Evolutionary conservation across 2,797 vertebrate genomes (phyloP), one percentile per base, ranked within the genome.

Genomic region (Gallinago nigripennis): DNA sequence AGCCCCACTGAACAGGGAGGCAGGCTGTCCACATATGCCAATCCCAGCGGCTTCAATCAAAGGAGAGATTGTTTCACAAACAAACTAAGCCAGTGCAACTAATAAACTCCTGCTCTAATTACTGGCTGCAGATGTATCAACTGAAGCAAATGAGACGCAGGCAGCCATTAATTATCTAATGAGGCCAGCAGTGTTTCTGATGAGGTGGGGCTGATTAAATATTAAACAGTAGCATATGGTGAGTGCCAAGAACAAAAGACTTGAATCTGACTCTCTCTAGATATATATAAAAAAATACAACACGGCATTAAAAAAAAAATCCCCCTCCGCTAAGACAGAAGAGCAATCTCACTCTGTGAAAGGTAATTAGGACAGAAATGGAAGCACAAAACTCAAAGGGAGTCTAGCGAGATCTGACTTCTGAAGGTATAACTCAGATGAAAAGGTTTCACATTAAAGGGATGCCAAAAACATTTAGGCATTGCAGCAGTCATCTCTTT

Each of bases 91-190:
- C 97, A 96, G 96, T 96, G 96, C 97, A 95, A 96, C 97, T 98
- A 98, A 98, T 98, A 98, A 98, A 98, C 98, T 98, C 97, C 83
- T 97, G 94, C 96, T 94, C 97, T 98, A 98, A 98, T 99, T 98
- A 98, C 97, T 97, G 97, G 98, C 97, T 98, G 98, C 98, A 98
- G 98, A 98, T 98, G 98, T 98, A 98, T 97, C 97, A 98, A 98
- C 96, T 97, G 97, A 98, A 98, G 98, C 97, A 98, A 98, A 98
- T 98, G 97, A 97, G 96, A 98, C 94, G 16, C 97, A 96, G 96
- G 97, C 98, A 98, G 97, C 97, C 98, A 98, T 98, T 98, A 98
- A 98, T 98, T 98, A 98, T 98, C 98, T 98, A 98, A 98, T 98
- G 98, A 98, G 98, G 98, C 98, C 97, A 97, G 98, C 97, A 97